These are phyloP conservation scores for Drosophila sp. DNA, from an alignment of 1,140 invertebrate genomes.

Conservation along the genomic window DNA sequence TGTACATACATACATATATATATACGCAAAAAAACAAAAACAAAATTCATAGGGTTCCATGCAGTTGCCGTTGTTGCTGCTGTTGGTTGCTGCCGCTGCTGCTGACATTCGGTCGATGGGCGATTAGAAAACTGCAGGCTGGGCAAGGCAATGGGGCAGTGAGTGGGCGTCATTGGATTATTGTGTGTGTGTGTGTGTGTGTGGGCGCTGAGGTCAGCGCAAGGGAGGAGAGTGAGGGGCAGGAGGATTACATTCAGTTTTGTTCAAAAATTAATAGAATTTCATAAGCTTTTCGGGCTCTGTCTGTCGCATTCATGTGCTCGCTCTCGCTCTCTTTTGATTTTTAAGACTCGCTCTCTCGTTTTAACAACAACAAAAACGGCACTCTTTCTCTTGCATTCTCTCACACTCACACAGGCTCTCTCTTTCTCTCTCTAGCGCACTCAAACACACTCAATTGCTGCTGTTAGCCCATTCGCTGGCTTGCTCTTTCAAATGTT, in stretches of 20 bases:
- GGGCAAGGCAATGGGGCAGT: neutral
- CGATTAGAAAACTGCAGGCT: conserved; percentile 46
- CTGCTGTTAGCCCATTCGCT: conserved; percentile 29
- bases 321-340: conserved; percentile 23
- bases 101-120: conserved; percentile 27
- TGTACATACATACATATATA: no score
- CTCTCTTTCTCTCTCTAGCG: conserved; percentile 24
- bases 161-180: neutral
- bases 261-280: conserved; percentile 82
- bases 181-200: no score
- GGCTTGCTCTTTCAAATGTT: conserved; percentile 74
- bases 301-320: conserved; percentile 44
- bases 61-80: neutral
- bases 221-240: neutral
- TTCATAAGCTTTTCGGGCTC: conserved; percentile 73
- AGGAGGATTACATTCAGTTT: conserved; percentile 73
- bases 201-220: neutral
- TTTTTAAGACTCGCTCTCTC: conserved; percentile 20
- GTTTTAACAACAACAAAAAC: conserved; percentile 7
- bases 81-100: conserved; percentile 20
- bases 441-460: conserved; percentile 11
- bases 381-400: conserved; percentile 23
- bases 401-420: conserved; percentile 11
- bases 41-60: conserved; percentile 30
- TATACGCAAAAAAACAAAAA: conserved; percentile 55